A percentile compares a stretch with the other conserved stretches of the same genome.
Conservation (phyloP, 2,888 invertebrate species). For the Drosophila melanosoma region DNA sequence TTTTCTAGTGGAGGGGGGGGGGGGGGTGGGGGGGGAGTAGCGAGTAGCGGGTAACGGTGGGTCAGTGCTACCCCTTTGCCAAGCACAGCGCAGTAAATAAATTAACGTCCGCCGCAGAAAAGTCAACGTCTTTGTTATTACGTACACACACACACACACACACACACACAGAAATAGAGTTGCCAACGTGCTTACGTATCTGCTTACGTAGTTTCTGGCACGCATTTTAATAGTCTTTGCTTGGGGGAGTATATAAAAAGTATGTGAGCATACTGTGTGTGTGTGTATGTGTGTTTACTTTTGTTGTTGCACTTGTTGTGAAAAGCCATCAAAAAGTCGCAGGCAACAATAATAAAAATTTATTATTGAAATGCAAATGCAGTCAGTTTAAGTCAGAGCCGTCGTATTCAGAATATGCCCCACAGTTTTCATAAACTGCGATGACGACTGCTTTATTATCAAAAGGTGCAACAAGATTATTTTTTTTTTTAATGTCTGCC, state of each 20-base stretch:
- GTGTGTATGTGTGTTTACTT: not conserved
- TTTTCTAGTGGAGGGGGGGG: conserved; percentile 15
- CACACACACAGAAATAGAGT: not conserved
- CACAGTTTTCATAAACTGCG: conserved; percentile 53
- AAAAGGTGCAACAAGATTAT: conserved; percentile 45
- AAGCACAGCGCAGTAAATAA: conserved; percentile 68
- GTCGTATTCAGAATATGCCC: conserved; percentile 34
- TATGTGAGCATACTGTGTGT: not conserved
- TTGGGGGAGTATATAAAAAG: not conserved
- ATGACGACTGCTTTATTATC: conserved; percentile 51
- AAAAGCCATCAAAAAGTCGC: conserved; percentile 50
- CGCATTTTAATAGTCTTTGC: conserved; percentile 39
- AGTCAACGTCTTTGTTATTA: conserved; percentile 66
- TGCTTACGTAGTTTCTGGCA: conserved; percentile 48
- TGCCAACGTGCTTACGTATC: conserved; percentile 36
- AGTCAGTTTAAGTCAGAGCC: conserved; percentile 36
- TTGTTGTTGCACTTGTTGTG: conserved; percentile 31
- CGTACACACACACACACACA: conserved; percentile 3
- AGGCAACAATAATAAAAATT: conserved; percentile 70
- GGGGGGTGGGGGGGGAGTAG: not conserved
- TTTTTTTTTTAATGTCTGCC: conserved; percentile 31
- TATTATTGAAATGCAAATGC: conserved; percentile 71
- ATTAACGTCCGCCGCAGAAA: conserved; percentile 65
- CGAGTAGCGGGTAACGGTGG: not conserved
- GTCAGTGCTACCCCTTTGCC: conserved; percentile 37